Conservation (phyloP, 2,888 invertebrate species). For the Ophonus ardosiacus region DNA sequence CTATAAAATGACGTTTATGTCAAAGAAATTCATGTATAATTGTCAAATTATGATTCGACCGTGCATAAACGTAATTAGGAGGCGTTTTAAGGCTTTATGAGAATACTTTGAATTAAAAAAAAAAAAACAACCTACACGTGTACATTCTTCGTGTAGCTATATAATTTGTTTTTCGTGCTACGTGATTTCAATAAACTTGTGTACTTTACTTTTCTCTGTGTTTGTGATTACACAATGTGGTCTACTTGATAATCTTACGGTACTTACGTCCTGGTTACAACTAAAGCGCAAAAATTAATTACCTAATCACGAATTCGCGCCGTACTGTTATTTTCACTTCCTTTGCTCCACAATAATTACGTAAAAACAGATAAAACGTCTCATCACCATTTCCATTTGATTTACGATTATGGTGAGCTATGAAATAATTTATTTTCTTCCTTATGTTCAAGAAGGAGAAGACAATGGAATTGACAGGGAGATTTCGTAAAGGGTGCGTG, state of each 20-base stretch:
- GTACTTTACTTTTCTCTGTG: background rate
- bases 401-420: background rate
- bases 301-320: constrained; percentile 8
- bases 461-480: no score
- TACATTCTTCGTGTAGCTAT: no score
- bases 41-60: no score
- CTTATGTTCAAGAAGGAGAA: no score
- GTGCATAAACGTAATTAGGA: no score
- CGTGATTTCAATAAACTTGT: background rate
- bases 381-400: background rate
- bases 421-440: background rate
- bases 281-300: constrained; percentile 18
- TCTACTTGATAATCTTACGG: constrained; percentile 25
- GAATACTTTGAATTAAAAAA: no score
- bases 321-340: background rate
- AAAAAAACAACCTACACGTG: no score
- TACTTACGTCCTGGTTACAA: constrained; percentile 12
- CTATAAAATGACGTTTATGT: no score
- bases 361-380: background rate
- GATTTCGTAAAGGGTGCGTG: no score
- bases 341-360: background rate
- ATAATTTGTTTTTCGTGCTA: background rate
- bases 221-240: constrained; percentile 7
- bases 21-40: no score
- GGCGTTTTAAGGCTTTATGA: no score